Evolutionary conservation across 2,888 invertebrate genomes (phyloP).

Genomic region (Andrena minutula): DNA sequence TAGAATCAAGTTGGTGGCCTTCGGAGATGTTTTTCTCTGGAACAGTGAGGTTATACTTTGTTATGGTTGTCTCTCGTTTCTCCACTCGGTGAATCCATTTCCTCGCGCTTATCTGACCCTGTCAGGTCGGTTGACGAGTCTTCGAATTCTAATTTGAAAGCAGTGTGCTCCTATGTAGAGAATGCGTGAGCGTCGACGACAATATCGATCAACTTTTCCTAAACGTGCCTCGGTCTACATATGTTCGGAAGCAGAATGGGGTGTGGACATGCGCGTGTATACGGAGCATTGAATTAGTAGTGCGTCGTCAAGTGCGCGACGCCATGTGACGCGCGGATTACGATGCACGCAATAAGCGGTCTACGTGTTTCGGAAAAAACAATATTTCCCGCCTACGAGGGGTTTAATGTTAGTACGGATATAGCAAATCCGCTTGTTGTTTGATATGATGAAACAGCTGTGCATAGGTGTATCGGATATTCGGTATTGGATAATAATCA

Average conservation of each 20-base stretch:
- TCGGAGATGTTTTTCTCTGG: not conserved
- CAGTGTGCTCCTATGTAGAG: slow-evolving; percentile 36
- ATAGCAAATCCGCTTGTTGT: not conserved
- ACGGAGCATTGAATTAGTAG: slow-evolving; percentile 69
- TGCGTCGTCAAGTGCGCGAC: slow-evolving; percentile 68
- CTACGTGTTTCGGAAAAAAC: not conserved
- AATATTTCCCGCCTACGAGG: not conserved
- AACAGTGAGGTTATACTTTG: not conserved
- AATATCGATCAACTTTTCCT: slow-evolving; percentile 73
- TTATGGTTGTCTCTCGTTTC: not conserved
- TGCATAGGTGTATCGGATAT: not conserved
- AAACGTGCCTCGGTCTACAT: slow-evolving; percentile 73
- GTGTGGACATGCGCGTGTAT: slow-evolving; percentile 70
- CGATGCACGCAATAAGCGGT: slow-evolving; percentile 41
- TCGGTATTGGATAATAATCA: not conserved
- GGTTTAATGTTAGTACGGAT: not conserved
- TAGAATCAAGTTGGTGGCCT: not conserved
- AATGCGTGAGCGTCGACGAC: slow-evolving; percentile 63
- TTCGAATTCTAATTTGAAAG: slow-evolving; percentile 28
- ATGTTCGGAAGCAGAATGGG: slow-evolving; percentile 72
- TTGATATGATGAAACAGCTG: not conserved
- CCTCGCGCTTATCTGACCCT: not conserved
- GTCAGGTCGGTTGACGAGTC: slow-evolving; percentile 3
- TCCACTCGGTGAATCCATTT: slow-evolving; percentile 5
- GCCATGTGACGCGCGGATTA: slow-evolving; percentile 67